Percentiles rank a stretch among this genome's conserved stretches.
phyloP scores from a whole-genome alignment of 2,888 invertebrate species.

The Tromatobia lineatoria region DNA sequence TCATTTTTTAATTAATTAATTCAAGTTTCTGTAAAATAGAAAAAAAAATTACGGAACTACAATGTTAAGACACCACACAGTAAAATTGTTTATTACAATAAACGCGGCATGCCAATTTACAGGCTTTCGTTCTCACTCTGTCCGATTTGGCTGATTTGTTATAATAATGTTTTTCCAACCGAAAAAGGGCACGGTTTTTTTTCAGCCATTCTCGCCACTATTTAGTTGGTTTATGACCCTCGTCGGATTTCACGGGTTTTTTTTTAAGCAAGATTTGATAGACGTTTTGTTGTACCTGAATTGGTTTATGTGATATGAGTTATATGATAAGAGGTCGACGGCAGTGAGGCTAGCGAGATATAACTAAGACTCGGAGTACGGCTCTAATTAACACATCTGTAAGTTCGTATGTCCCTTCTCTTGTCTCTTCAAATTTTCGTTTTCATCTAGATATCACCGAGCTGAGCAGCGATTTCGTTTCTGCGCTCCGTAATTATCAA shows the following conservation, averaged over 20 bases:
- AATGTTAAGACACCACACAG: no score
- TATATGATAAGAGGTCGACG: neutral
- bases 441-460: conserved; percentile 5
- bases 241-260: neutral
- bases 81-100: no score
- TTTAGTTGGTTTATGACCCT: neutral
- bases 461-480: neutral
- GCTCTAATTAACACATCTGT: conserved; percentile 59
- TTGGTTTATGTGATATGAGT: neutral
- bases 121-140: no score
- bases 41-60: no score
- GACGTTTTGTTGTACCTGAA: neutral
- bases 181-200: no score
- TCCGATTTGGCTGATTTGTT: no score
- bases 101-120: no score
- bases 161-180: no score
- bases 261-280: neutral
- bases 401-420: conserved; percentile 28
- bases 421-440: conserved; percentile 32
- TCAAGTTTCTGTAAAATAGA: no score
- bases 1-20: no score
- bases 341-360: conserved; percentile 17
- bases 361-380: conserved; percentile 34
- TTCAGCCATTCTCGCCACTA: no score
- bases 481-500: neutral